These are phyloP conservation scores for Ptychoptera albimana DNA, from an alignment of 2,888 invertebrate species.

Conservation along the genomic window DNA sequence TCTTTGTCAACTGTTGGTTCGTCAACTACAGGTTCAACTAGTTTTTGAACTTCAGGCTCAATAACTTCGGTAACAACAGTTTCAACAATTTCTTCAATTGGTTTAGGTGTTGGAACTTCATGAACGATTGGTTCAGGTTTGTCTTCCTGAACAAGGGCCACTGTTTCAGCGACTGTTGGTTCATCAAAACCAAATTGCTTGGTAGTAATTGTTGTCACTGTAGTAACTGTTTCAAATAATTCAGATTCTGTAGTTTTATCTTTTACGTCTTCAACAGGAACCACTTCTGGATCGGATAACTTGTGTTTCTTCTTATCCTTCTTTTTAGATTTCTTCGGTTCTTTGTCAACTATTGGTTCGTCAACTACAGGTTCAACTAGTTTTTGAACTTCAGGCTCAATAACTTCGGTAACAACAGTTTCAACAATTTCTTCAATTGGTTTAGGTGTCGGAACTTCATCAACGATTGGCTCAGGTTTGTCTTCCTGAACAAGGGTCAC, in stretches of 20 bases:
- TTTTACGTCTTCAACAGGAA: neutral
- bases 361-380: too few species aligned
- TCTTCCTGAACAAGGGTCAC: neutral
- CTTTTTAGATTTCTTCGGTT: conserved; percentile 11
- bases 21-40: too few species aligned
- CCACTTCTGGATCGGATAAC: neutral
- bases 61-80: conserved; percentile 6
- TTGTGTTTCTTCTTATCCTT: conserved; percentile 5
- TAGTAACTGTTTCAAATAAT: too few species aligned
- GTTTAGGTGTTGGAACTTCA: neutral
- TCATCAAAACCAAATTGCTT: too few species aligned
- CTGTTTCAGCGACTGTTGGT: conserved; percentile 10
- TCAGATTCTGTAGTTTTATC: too few species aligned
- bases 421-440: neutral
- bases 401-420: conserved; percentile 6
- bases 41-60: too few species aligned
- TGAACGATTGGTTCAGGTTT: conserved; percentile 6
- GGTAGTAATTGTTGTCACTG: too few species aligned
- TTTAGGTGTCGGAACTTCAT: neutral
- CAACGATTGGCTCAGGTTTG: neutral
- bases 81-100: neutral
- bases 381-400: too few species aligned
- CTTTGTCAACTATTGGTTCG: too few species aligned
- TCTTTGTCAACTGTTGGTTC: too few species aligned
- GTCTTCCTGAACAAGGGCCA: conserved; percentile 11